Evolutionary conservation across 1,140 invertebrate species (phyloP).

Genomic region (Tigriopus japonicus): DNA sequence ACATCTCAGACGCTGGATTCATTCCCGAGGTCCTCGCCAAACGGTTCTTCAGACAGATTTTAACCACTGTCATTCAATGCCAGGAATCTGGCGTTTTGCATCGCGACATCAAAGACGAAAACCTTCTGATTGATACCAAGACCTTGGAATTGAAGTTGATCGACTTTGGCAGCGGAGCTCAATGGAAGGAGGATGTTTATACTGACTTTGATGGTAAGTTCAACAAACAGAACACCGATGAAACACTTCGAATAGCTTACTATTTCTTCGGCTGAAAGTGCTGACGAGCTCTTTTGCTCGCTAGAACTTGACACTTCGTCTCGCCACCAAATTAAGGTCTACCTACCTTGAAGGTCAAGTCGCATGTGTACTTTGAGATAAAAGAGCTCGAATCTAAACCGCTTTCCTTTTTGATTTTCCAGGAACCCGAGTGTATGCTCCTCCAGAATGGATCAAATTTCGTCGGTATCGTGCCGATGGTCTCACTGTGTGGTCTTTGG

Average conservation of each 20-base stretch:
- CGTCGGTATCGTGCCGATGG: conserved; percentile 37
- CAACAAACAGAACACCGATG: not conserved
- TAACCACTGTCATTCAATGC: conserved; percentile 26
- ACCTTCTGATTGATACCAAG: conserved; percentile 33
- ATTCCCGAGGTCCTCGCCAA: conserved; percentile 29
- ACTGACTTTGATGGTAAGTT: conserved; percentile 45
- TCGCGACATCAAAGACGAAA: conserved; percentile 40
- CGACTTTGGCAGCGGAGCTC: conserved; percentile 46
- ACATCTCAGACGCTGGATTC: conserved; percentile 32
- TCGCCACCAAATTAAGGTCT: too few relatives aligned
- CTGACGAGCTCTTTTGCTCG: too few relatives aligned
- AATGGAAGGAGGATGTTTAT: conserved; percentile 37
- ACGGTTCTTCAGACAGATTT: conserved; percentile 29
- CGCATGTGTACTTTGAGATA: too few relatives aligned
- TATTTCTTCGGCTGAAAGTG: too few relatives aligned
- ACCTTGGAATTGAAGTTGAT: conserved; percentile 36
- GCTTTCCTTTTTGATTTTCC: conserved; percentile 26
- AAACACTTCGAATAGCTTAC: too few relatives aligned
- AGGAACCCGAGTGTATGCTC: conserved; percentile 43
- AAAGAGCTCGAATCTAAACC: not conserved
- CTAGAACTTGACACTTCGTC: too few relatives aligned
- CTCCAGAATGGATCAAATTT: conserved; percentile 44
- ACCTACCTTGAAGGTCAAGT: too few relatives aligned
- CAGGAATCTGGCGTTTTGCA: conserved; percentile 28
- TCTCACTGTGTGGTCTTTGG: conserved; percentile 46